Evolutionary conservation across 2,888 invertebrate species (phyloP).

Genomic region (Ophonus ardosiacus): DNA sequence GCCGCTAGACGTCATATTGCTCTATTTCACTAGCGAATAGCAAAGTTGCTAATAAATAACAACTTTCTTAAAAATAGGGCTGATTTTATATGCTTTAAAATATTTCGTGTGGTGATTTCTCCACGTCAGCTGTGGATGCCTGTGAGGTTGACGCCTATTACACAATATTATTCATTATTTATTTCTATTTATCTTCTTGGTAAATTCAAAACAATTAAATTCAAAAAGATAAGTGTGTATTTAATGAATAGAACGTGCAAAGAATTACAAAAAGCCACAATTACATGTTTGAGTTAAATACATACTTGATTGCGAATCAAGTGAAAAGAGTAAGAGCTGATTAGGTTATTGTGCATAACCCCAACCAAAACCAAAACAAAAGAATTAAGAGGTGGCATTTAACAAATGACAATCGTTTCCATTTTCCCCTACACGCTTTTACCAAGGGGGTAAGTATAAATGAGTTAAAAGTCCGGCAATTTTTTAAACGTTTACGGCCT

Average conservation of each 20-base stretch:
- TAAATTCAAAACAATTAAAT: not conserved
- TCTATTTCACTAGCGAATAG: too few species aligned
- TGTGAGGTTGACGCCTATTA: too few species aligned
- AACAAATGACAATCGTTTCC: conserved; percentile 36
- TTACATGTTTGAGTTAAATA: not conserved
- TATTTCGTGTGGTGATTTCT: too few species aligned
- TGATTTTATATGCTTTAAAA: too few species aligned
- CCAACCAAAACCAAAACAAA: conserved; percentile 24
- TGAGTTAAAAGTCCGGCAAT: not conserved
- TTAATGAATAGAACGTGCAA: not conserved
- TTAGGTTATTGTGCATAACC: conserved; percentile 30
- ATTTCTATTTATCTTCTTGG: too few species aligned
- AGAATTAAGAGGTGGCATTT: conserved; percentile 12
- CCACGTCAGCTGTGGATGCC: too few species aligned
- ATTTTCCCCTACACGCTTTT: conserved; percentile 8
- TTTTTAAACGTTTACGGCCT: not conserved
- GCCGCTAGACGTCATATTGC: too few species aligned
- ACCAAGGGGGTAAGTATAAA: conserved; percentile 1
- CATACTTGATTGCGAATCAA: not conserved
- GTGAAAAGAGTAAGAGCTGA: not conserved
- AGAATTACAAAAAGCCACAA: not conserved
- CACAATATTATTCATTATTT: too few species aligned
- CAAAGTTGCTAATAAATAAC: too few species aligned
- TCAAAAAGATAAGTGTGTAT: not conserved
- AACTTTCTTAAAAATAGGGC: too few species aligned